Evolutionary conservation across 30 jellyfish, hydroid and myxozoan genomes (phyloP).

Genomic region (Chironex yamaguchii): DNA sequence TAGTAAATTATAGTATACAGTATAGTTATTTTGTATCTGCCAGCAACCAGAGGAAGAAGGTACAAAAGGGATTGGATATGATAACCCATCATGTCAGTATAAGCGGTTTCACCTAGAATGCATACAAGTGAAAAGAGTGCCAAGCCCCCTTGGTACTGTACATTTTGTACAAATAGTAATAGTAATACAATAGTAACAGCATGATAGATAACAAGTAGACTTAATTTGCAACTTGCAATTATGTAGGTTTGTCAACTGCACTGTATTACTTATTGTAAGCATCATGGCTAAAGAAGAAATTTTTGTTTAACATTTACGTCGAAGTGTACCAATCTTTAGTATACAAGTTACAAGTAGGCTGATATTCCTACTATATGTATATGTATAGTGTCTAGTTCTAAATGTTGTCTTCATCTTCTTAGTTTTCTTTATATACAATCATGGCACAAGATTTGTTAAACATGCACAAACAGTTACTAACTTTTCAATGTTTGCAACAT

Average conservation of each 20-base stretch:
- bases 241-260: no score
- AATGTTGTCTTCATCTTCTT: neutral
- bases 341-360: no score
- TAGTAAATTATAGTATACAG: neutral
- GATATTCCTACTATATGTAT: no score
- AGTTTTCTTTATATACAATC: constrained; percentile 33
- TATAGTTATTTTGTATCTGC: constrained; percentile 10
- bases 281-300: no score
- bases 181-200: no score
- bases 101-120: constrained; percentile 20
- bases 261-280: no score
- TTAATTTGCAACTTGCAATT: neutral
- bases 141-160: constrained; percentile 11
- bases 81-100: constrained; percentile 20
- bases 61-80: constrained; percentile 2
- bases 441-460: constrained; percentile 25
- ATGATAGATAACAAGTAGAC: neutral
- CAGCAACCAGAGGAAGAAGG: constrained; percentile 34
- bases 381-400: neutral
- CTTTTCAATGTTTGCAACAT: constrained; percentile 36
- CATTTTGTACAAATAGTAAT: neutral
- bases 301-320: no score
- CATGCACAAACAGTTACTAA: constrained; percentile 63
- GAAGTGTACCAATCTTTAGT: no score
- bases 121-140: neutral